phyloP scores from a whole-genome alignment of 2,797 vertebrate species.

The Chloroceryle inda region DNA sequence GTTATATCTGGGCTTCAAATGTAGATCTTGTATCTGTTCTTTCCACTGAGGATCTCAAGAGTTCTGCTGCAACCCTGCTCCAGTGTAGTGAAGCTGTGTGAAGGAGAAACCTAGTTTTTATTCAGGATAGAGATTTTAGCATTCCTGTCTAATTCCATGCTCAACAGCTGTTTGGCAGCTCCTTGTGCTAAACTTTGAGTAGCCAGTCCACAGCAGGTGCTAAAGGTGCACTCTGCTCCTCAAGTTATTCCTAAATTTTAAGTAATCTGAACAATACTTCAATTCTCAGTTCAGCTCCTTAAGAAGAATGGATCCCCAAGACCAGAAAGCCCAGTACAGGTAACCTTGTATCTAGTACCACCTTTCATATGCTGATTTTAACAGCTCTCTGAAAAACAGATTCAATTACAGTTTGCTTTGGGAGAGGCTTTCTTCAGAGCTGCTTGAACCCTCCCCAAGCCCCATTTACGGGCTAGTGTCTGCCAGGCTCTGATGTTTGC shows the following conservation, averaged over 20 bases:
- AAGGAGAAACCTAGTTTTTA: background rate
- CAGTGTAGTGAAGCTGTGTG: rapidly evolving
- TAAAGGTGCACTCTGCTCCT: background rate
- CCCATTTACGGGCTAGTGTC: background rate
- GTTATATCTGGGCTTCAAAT: background rate
- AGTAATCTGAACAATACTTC: background rate
- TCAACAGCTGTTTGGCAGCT: background rate
- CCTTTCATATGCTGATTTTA: background rate
- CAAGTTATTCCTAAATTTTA: background rate
- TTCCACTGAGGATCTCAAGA: background rate
- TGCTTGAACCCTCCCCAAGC: background rate
- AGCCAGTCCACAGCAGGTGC: background rate
- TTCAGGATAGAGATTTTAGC: background rate
- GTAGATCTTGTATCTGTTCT: background rate
- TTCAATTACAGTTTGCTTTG: background rate
- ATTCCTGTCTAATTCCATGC: rapidly evolving
- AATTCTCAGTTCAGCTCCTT: background rate
- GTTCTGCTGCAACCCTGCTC: background rate
- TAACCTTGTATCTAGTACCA: background rate
- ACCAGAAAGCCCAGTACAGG: background rate
- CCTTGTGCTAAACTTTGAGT: background rate
- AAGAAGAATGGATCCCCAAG: background rate
- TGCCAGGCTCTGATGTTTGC: constrained; percentile 20
- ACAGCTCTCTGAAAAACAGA: background rate
- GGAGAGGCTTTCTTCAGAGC: constrained; percentile 7